Percentiles rank a stretch among this genome's conserved stretches.
phyloP scores from a whole-genome alignment of 2,888 invertebrate genomes.

The Neoascia interrupta region DNA sequence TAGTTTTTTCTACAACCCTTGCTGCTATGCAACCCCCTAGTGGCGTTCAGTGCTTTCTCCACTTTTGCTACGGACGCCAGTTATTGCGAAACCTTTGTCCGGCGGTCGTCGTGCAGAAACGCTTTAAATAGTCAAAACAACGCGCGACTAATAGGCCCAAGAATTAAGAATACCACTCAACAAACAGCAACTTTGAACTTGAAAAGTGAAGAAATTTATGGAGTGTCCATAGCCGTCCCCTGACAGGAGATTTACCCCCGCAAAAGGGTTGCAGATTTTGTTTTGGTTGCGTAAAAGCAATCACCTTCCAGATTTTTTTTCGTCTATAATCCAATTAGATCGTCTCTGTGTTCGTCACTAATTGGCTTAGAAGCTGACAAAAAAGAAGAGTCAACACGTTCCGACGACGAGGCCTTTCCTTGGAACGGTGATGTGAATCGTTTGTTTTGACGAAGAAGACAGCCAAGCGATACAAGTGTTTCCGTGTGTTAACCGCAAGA shows the following conservation, averaged over 20 bases:
- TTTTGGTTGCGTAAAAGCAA: constrained; percentile 48
- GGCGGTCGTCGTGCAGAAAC: constrained; percentile 20
- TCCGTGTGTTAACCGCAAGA: constrained; percentile 22
- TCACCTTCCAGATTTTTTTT: constrained; percentile 47
- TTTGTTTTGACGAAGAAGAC: constrained; percentile 30
- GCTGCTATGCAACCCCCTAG: constrained; percentile 33
- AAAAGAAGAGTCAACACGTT: neutral
- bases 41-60: constrained; percentile 37
- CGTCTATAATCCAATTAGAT: constrained; percentile 56
- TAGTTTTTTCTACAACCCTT: constrained; percentile 56
- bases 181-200: constrained; percentile 58
- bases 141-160: neutral
- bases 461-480: neutral
- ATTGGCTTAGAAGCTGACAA: constrained; percentile 48
- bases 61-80: constrained; percentile 50
- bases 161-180: constrained; percentile 3
- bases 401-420: neutral
- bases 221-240: neutral
- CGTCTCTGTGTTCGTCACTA: constrained; percentile 8
- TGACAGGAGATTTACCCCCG: neutral
- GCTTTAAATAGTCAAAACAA: constrained; percentile 17
- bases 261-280: constrained; percentile 18
- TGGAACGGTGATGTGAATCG: constrained; percentile 22
- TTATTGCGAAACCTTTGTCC: constrained; percentile 47
- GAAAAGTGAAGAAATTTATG: constrained; percentile 28